Conservation (phyloP, 2,888 invertebrate species). For the Parnassius smintheus region DNA sequence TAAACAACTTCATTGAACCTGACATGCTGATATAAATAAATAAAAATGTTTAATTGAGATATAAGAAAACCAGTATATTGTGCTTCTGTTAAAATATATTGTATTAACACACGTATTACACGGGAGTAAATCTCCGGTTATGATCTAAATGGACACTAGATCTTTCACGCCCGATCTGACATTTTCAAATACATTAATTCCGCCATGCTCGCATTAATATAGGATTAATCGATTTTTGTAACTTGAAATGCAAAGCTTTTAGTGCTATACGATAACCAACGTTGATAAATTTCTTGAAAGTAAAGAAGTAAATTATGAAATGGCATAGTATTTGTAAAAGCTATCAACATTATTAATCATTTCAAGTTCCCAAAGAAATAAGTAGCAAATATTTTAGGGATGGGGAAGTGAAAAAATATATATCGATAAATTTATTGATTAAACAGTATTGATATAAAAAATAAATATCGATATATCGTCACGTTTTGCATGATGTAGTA, state of each 20-base stretch:
- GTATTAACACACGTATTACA: slow-evolving; percentile 17
- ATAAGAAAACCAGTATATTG: slow-evolving; percentile 5
- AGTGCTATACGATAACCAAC: slow-evolving; percentile 3
- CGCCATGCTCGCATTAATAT: slow-evolving; percentile 6
- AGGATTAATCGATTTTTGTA: slow-evolving; percentile 13
- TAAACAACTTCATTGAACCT: slow-evolving; percentile 16
- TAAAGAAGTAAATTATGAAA: slow-evolving; percentile 1
- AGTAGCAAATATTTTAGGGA: no score
- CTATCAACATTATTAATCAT: no score
- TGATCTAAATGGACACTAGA: slow-evolving; percentile 17
- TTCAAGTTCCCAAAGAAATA: no score
- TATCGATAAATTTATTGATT: no score
- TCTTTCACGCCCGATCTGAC: slow-evolving; percentile 17
- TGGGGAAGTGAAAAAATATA: no score
- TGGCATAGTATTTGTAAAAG: no score
- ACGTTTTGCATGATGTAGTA: no score
- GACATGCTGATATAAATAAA: not conserved
- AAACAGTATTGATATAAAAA: no score
- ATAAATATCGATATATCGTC: no score
- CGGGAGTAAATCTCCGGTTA: slow-evolving; percentile 21
- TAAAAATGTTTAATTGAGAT: slow-evolving; percentile 19
- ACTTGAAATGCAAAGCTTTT: slow-evolving; percentile 2
- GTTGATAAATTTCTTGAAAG: not conserved
- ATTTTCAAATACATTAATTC: slow-evolving; percentile 9
- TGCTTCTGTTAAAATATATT: slow-evolving; percentile 4